These are phyloP conservation scores for Calyptommatus sinebrachiatus DNA, from an alignment of 2,113 vertebrate genomes.

Conservation along the genomic window DNA sequence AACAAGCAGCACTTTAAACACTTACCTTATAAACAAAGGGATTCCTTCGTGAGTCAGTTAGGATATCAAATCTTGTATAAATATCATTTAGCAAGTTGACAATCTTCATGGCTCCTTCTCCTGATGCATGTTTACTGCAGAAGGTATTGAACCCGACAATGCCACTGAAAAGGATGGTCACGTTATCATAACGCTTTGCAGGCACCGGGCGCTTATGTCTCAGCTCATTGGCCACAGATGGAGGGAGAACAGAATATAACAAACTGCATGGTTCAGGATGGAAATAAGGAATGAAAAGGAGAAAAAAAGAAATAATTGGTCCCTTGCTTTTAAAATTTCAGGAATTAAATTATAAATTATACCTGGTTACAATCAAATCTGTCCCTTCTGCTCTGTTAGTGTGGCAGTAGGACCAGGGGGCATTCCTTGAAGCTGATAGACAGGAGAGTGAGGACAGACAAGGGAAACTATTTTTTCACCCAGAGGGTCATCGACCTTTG, in stretches of 20 bases:
- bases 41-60: constrained; percentile 95
- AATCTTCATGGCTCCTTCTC: constrained; percentile 98
- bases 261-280: constrained; percentile 69
- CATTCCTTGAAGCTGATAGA: no score
- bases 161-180: constrained; percentile 97
- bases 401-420: no score
- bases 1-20: neutral
- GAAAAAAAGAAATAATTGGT: neutral
- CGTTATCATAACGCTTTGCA: constrained; percentile 94
- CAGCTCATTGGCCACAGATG: constrained; percentile 95
- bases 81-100: constrained; percentile 97
- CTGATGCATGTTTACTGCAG: constrained; percentile 96
- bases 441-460: no score
- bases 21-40: constrained; percentile 97
- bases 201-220: constrained; percentile 95
- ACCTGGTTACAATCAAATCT: no score
- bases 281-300: neutral
- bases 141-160: constrained; percentile 96
- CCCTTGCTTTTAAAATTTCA: neutral
- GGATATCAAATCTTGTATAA: constrained; percentile 96
- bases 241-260: constrained; percentile 94
- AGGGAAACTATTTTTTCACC: no score
- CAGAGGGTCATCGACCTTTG: no score
- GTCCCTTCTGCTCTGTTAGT: no score
- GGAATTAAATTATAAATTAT: no score